These are phyloP conservation scores for Leptinotarsa tumamoca DNA, from an alignment of 2,888 invertebrate species.

Conservation along the genomic window DNA sequence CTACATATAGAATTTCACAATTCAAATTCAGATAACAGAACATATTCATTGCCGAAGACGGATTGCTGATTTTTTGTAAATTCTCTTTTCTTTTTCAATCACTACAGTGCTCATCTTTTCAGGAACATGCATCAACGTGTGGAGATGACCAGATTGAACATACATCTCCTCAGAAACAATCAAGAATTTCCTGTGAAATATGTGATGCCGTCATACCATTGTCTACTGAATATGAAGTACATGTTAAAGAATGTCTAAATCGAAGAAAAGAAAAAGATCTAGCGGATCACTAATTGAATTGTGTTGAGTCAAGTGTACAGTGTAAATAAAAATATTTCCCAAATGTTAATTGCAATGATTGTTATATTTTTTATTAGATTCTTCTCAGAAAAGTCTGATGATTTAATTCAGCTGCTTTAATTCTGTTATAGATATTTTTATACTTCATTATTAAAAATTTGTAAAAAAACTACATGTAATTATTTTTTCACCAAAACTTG, in stretches of 20 bases:
- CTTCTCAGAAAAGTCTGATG: too few relatives aligned
- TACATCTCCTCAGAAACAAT: slow-evolving; percentile 23
- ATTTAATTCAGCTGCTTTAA: background rate
- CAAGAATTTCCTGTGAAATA: slow-evolving; percentile 40
- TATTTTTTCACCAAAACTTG: background rate
- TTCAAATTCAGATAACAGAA: too few relatives aligned
- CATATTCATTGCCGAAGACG: too few relatives aligned
- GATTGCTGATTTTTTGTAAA: background rate
- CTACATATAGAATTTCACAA: too few relatives aligned
- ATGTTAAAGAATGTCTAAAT: slow-evolving; percentile 40
- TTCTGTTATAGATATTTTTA: slow-evolving; percentile 13
- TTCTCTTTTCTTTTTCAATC: background rate
- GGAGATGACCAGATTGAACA: slow-evolving; percentile 42
- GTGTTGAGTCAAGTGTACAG: background rate
- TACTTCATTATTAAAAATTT: background rate
- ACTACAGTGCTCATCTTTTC: slow-evolving; percentile 12
- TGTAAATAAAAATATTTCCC: slow-evolving; percentile 13
- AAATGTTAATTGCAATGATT: background rate
- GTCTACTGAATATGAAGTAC: slow-evolving; percentile 39
- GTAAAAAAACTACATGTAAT: background rate
- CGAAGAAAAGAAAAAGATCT: slow-evolving; percentile 16
- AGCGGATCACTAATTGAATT: too few relatives aligned
- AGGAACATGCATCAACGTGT: slow-evolving; percentile 48
- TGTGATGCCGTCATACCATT: slow-evolving; percentile 45
- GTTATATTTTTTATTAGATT: background rate